These are phyloP conservation scores for Heliconius hewitsoni DNA, from an alignment of 1,140 invertebrate species.

Conservation along the genomic window DNA sequence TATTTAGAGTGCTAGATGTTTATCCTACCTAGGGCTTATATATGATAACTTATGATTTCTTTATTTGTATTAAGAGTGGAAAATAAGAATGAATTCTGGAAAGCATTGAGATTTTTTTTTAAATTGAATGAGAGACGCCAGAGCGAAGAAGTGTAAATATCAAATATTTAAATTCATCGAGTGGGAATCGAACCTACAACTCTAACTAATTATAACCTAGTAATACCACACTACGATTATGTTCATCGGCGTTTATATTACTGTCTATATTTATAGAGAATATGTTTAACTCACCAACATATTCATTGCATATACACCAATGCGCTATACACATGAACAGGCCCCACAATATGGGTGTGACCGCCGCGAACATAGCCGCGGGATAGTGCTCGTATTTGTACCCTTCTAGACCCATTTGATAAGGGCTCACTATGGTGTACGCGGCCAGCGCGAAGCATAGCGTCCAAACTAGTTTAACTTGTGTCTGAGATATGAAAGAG, in stretches of 20 bases:
- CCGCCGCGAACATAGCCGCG: constrained; percentile 86
- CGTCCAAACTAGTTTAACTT: constrained; percentile 82
- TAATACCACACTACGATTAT: too few species aligned
- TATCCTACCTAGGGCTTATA: not conserved
- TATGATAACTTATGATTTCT: not conserved
- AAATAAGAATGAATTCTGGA: too few species aligned
- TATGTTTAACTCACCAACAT: constrained; percentile 53
- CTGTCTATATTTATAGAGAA: too few species aligned
- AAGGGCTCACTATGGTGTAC: constrained; percentile 83
- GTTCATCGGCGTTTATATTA: too few species aligned
- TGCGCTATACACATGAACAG: constrained; percentile 84
- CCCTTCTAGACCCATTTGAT: constrained; percentile 84
- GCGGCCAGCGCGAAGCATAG: constrained; percentile 77
- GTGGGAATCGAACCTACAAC: too few species aligned
- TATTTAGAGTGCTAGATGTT: constrained; percentile 3
- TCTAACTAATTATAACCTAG: too few species aligned
- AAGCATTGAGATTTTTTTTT: too few species aligned
- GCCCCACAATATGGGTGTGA: constrained; percentile 88
- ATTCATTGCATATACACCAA: constrained; percentile 77
- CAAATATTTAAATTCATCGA: too few species aligned
- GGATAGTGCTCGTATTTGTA: constrained; percentile 85
- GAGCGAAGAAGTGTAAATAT: too few species aligned
- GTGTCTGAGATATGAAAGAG: constrained; percentile 70
- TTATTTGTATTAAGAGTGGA: not conserved
- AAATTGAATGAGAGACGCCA: too few species aligned